phyloP scores from a whole-genome alignment of 2,113 vertebrate genomes.

The Antechinus flavipes region DNA sequence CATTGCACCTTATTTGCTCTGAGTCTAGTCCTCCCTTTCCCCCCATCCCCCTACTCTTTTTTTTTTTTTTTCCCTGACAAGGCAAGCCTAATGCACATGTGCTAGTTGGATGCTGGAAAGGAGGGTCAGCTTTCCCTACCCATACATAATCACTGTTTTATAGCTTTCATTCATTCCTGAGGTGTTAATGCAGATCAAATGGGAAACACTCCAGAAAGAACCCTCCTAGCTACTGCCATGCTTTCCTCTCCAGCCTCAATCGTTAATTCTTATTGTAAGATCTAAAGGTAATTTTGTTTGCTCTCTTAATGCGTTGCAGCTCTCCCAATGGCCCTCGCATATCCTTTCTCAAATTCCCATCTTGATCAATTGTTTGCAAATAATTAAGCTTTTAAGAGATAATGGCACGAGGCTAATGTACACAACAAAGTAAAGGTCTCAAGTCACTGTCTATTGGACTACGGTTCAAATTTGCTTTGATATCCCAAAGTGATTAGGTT shows the following conservation, averaged over 20 bases:
- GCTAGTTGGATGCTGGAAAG: conserved; percentile 80
- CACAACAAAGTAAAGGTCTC: conserved; percentile 85
- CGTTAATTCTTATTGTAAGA: conserved; percentile 88
- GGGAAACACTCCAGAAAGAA: conserved; percentile 85
- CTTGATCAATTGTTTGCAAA: conserved; percentile 93
- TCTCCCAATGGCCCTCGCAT: conserved; percentile 84
- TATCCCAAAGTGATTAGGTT: conserved; percentile 78
- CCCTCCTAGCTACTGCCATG: conserved; percentile 75
- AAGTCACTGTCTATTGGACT: conserved; percentile 80
- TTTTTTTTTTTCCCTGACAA: not conserved
- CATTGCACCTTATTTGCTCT: not conserved
- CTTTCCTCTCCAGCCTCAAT: conserved; percentile 76
- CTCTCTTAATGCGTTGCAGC: conserved; percentile 87
- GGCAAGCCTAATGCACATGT: conserved; percentile 50
- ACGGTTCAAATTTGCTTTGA: conserved; percentile 83
- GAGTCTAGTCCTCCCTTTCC: conserved; percentile 43
- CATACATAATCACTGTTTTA: conserved; percentile 86
- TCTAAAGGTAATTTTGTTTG: conserved; percentile 89
- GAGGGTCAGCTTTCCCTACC: conserved; percentile 79
- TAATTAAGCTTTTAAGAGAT: conserved; percentile 93
- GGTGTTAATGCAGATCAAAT: conserved; percentile 91
- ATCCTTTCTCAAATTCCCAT: conserved; percentile 88
- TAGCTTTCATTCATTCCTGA: conserved; percentile 85
- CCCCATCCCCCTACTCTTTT: not conserved
- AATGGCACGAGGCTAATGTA: conserved; percentile 87